Conservation (phyloP, 2,888 invertebrate species). For the Dione vanillae region DNA sequence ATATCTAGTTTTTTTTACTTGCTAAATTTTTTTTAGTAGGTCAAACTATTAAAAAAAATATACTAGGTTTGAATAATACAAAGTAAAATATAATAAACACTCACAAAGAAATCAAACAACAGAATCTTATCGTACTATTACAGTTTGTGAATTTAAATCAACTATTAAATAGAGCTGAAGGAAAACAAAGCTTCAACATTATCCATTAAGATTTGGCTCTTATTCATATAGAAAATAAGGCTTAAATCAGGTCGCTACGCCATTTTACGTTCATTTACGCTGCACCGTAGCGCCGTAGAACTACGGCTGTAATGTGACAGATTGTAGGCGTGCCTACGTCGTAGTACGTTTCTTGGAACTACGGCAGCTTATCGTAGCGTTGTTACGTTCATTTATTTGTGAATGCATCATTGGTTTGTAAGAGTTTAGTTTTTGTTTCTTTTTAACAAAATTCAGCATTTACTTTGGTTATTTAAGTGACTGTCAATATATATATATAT, state of each 20-base stretch:
- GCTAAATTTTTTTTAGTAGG: too few species aligned
- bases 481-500: too few species aligned
- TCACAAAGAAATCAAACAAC: background rate
- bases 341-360: constrained; percentile 38
- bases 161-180: constrained; percentile 9
- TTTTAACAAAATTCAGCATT: too few species aligned
- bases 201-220: background rate
- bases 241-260: constrained; percentile 30
- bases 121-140: background rate
- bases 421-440: background rate
- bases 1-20: too few species aligned
- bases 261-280: constrained; percentile 46
- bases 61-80: background rate
- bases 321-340: constrained; percentile 67
- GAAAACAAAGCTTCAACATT: background rate
- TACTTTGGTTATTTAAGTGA: too few species aligned
- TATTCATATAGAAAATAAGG: constrained; percentile 13
- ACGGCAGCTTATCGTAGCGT: constrained; percentile 19
- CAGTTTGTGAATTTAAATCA: constrained; percentile 21
- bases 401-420: background rate
- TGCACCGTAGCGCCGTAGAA: constrained; percentile 63
- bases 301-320: constrained; percentile 62
- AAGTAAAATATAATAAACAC: background rate
- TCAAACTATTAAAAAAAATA: too few species aligned
- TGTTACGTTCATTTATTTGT: constrained; percentile 4